Conservation (phyloP, 37 sponge, comb jelly and placozoan species). For the Trichoplax adhaerens region DNA sequence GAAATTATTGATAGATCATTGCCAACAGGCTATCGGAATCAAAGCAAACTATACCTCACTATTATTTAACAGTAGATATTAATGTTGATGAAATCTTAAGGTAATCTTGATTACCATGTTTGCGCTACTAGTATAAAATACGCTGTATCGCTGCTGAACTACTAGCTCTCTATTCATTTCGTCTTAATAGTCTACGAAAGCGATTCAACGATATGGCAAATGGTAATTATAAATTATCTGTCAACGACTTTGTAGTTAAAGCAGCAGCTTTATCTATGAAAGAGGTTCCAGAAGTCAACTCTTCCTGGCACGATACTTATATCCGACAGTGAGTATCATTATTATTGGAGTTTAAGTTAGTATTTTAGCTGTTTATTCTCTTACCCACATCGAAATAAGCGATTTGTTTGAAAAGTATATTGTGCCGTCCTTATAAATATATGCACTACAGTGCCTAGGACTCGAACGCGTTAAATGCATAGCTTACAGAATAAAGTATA, state of each 20-base stretch:
- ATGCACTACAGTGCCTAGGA: too few relatives aligned
- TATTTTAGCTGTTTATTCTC: not conserved
- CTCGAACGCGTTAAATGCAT: too few relatives aligned
- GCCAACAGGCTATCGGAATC: slow-evolving; percentile 5
- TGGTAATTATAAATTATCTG: slow-evolving; percentile 61
- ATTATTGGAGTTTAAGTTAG: not conserved
- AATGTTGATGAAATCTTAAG: slow-evolving; percentile 39
- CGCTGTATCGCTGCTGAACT: slow-evolving; percentile 2
- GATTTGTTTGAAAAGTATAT: too few relatives aligned
- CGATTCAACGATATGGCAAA: slow-evolving; percentile 24
- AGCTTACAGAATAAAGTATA: too few relatives aligned
- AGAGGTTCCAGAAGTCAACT: slow-evolving; percentile 81
- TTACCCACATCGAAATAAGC: too few relatives aligned
- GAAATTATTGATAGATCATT: not conserved
- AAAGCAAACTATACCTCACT: slow-evolving; percentile 71
- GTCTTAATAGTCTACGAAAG: slow-evolving; percentile 25
- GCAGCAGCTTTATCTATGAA: slow-evolving; percentile 64
- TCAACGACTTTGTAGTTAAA: slow-evolving; percentile 86
- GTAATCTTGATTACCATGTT: slow-evolving; percentile 8
- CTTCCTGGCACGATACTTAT: slow-evolving; percentile 69
- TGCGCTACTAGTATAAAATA: not conserved
- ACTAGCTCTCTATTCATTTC: not conserved
- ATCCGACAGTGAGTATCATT: slow-evolving; percentile 31
- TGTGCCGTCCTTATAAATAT: too few relatives aligned
- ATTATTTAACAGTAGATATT: slow-evolving; percentile 67